phyloP scores from a whole-genome alignment of 2,113 vertebrate genomes.

The Boleophthalmus pectinirostris region DNA sequence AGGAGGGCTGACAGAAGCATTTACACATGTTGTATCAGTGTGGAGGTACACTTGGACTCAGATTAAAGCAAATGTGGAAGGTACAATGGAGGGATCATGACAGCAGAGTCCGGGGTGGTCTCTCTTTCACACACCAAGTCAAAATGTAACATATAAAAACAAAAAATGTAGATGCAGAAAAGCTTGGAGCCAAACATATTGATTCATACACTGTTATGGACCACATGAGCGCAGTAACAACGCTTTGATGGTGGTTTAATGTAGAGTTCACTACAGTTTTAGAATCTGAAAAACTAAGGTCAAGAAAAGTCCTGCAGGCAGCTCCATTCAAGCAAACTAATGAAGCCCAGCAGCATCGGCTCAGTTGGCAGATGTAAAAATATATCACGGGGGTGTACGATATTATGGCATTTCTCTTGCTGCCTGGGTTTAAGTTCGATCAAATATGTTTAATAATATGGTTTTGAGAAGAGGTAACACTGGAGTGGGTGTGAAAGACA shows the following conservation, averaged over 20 bases:
- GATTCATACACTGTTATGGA: constrained; percentile 37
- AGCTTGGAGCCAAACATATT: constrained; percentile 47
- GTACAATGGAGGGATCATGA: constrained; percentile 52
- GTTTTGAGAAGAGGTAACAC: constrained; percentile 43
- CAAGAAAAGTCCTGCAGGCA: constrained; percentile 48
- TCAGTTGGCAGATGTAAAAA: constrained; percentile 48
- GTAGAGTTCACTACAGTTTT: constrained; percentile 18
- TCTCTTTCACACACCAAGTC: constrained; percentile 47
- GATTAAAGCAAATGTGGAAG: constrained; percentile 58
- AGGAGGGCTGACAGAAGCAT: constrained; percentile 71
- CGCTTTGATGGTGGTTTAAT: constrained; percentile 23
- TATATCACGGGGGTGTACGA: constrained; percentile 35
- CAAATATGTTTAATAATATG: constrained; percentile 43
- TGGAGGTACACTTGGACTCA: constrained; percentile 63
- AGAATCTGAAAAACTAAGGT: constrained; percentile 44
- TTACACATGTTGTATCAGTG: constrained; percentile 60
- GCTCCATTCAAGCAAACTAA: constrained; percentile 37
- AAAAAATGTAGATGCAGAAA: constrained; percentile 42
- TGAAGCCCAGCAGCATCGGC: constrained; percentile 35
- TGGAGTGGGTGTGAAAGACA: constrained; percentile 54
- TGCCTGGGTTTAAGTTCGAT: constrained; percentile 37
- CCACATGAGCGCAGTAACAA: constrained; percentile 33
- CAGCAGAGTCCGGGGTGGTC: constrained; percentile 60
- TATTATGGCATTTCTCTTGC: constrained; percentile 41
- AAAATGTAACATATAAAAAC: constrained; percentile 33